phyloP scores from a whole-genome alignment of 92 coral and sea anemone genomes.

The Ricordea florida region DNA sequence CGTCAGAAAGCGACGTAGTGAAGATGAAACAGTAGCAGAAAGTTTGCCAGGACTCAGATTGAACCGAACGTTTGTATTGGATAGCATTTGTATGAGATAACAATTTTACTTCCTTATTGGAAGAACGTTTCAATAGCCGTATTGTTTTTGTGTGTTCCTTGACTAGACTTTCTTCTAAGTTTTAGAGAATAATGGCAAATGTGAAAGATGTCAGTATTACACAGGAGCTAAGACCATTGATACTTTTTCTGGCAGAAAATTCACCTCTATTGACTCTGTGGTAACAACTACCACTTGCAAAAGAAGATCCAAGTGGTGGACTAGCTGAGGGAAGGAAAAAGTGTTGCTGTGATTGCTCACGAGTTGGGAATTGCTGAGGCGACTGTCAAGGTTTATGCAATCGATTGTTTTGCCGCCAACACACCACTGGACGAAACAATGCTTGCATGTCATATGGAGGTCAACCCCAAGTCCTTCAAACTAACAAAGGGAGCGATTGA shows the following conservation, averaged over 20 bases:
- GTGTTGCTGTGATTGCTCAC: slow-evolving; percentile 2
- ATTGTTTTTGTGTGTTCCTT: too few species aligned
- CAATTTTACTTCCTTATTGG: too few species aligned
- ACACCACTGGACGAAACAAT: slow-evolving; percentile 11
- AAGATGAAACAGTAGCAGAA: too few species aligned
- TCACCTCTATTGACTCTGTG: slow-evolving; percentile 9
- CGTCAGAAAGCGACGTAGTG: slow-evolving; percentile 1
- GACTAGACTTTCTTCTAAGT: too few species aligned
- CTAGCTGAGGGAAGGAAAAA: not conserved
- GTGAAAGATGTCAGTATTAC: not conserved
- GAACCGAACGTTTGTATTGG: not conserved
- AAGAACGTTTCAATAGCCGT: too few species aligned
- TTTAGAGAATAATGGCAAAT: not conserved
- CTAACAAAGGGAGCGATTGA: not conserved
- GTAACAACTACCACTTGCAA: not conserved
- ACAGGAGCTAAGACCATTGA: not conserved
- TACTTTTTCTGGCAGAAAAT: slow-evolving; percentile 6
- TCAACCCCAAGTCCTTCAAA: slow-evolving; percentile 1
- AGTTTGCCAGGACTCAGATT: not conserved
- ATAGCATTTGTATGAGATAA: too few species aligned
- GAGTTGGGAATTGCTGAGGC: slow-evolving; percentile 13
- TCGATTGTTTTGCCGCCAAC: slow-evolving; percentile 1
- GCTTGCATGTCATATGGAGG: not conserved
- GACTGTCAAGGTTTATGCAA: not conserved
- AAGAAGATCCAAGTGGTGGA: not conserved